Base-by-base conservation (phyloP, 2,888 invertebrate species). In the Orthosia incerta region DNA sequence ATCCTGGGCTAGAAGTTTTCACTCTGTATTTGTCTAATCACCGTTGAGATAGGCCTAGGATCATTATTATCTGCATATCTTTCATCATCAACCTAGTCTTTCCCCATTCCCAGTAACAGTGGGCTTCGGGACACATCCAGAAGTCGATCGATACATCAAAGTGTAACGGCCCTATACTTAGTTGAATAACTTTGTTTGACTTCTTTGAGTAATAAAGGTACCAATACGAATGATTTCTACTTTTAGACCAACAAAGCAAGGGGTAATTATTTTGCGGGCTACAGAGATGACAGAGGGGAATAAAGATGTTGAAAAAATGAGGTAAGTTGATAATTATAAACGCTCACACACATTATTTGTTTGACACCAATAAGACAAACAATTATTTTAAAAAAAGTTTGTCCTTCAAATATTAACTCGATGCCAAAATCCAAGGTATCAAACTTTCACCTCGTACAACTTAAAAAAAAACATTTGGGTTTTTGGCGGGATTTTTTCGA, bases 371-470 rank as follows among this genome's bases (percentile, higher is more conserved):
- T 18, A 18, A 16, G 31, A 31, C 31, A 31, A 31, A 31, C 2
- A 0, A 13, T 16, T n/a, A n/a, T n/a, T 16, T 13, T 15, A 9
- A 39, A 0, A 18, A 5, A 46, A 16, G 16, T 12, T 2, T 16
- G 11, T 9, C 31, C 13, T 4, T 15, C n/a, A 5, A 45, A 45
- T 20, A 3, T 4, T 23, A 26, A 4, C 0, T 18, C 5, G 13
- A 11, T 26, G 45, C 26, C n/a, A 85, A 85, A 79, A 73, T 1
- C 57, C 71, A 39, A 12, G 61, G 72, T 66, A 74, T 50, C 76
- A 74, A 61, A 39, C 13, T 7, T n/a, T n/a, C 16, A 15, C 7
- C 39, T 61, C 5, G 20, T 39, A 71, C 46, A 71, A 66, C 66
- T 31, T n/a, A 71, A 57, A 45, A 15, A 56, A 62, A 77, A 59